A percentile compares a stretch with the other conserved stretches of the same genome.
Conservation (phyloP, 2,797 vertebrate species). For the Enteromius mattozi region DNA sequence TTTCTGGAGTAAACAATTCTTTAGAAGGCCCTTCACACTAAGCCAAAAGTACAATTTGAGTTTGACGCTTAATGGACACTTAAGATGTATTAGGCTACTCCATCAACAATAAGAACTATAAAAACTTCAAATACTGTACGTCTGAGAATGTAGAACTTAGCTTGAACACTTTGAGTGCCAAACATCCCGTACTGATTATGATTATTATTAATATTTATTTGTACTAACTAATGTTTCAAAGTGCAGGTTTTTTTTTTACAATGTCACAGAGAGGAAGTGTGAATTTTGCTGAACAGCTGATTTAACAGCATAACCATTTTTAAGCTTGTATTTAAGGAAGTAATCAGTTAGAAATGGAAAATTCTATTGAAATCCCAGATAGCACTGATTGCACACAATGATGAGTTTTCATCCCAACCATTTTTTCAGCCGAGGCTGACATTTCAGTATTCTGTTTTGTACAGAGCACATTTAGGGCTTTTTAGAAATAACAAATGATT, state of each 20-base stretch:
- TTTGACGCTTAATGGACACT: not conserved
- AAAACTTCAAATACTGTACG: not conserved
- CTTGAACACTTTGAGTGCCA: not conserved
- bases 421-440: not conserved
- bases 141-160: not conserved
- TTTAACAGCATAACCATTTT: not conserved
- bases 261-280: not conserved
- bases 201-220: not conserved
- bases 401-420: not conserved
- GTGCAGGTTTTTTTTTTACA: not conserved
- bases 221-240: not conserved
- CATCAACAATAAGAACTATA: not conserved
- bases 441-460: not conserved
- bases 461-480: too few species aligned
- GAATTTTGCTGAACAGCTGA: not conserved
- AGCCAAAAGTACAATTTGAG: not conserved
- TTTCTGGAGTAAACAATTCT: constrained; percentile 23
- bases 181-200: not conserved
- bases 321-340: not conserved
- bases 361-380: not conserved
- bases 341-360: not conserved
- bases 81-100: not conserved
- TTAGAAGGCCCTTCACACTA: not conserved
- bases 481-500: too few species aligned
- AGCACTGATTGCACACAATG: not conserved